Evolutionary conservation across 1,140 invertebrate species (phyloP), one percentile per base, ranked within the genome.

Genomic region (Stenopsyche tienmushanensis): DNA sequence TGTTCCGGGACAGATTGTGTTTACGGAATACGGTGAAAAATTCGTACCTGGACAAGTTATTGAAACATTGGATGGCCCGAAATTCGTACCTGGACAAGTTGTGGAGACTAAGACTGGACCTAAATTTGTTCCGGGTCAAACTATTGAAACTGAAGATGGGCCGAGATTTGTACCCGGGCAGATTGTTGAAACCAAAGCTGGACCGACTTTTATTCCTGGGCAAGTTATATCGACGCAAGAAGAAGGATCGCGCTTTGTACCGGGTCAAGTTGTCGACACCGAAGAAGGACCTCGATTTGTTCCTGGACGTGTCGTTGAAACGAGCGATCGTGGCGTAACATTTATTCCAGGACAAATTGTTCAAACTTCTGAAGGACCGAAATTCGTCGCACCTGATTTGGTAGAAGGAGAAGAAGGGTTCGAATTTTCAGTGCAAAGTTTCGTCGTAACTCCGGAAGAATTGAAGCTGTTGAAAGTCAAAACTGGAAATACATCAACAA

Each of bases 1-100:
- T 72, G 78, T 89, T 10, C 88, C 88, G 0, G 89, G 89, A 2
- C 88, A 90, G 77, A 82, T 86, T 62, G 84, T 89, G 0, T 84
- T 82, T 63, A 88, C 86, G 3, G 85, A 88, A 72, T 84, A 83
- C 59, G 86, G 86, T 1, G 87, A 90, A 73, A 85, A 88, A 64
- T 89, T 90, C 73, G 84, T 91, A n/a, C 88, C 88, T 1, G 89
- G 89, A 7, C 87, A 90, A 78, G 87, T 88, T 10, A 77, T 90
- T 15, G 80, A 87, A 71, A 89, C 87, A 9, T 82, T 9, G 82
- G 88, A 78, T 72, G 88, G 87, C 7, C 77, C 82, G 2, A 83
- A 84, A 71, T 90, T 90, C 73, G 86, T 90, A 10, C 88, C 88
- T 20, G 88, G 88, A 1, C 85, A 88, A 77, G 83, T 89, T 55